Conservation (phyloP, 2,888 invertebrate species). For the Hypercompe scribonia region DNA sequence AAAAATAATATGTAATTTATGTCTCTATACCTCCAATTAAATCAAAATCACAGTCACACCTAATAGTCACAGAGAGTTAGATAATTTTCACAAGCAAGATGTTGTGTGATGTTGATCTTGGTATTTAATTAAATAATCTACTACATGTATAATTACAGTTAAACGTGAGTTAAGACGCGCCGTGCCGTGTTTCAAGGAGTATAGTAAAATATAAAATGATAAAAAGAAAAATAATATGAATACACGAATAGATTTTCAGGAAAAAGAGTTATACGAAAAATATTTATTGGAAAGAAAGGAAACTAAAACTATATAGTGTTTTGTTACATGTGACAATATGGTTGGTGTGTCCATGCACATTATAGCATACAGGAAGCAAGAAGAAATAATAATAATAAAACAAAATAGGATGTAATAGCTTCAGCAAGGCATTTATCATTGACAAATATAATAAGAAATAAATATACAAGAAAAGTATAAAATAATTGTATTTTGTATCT, state of each 20-base stretch:
- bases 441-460: no score
- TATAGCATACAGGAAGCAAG: no score
- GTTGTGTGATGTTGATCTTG: neutral
- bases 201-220: neutral
- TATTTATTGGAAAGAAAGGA: no score
- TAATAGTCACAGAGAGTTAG: neutral
- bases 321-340: no score
- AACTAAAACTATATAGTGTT: neutral
- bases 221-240: neutral
- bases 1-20: neutral
- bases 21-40: neutral
- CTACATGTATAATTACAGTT: neutral
- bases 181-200: neutral
- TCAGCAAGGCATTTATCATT: no score
- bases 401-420: no score
- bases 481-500: no score
- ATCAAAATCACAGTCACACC: no score
- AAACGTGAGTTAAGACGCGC: neutral
- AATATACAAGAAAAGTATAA: no score
- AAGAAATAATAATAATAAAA: no score
- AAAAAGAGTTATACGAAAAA: neutral
- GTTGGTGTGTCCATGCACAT: no score
- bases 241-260: neutral
- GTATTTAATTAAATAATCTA: neutral
- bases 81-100: neutral